Conservation (phyloP, 1,140 invertebrate genomes). For the Drosophila trapezifrons region DNA sequence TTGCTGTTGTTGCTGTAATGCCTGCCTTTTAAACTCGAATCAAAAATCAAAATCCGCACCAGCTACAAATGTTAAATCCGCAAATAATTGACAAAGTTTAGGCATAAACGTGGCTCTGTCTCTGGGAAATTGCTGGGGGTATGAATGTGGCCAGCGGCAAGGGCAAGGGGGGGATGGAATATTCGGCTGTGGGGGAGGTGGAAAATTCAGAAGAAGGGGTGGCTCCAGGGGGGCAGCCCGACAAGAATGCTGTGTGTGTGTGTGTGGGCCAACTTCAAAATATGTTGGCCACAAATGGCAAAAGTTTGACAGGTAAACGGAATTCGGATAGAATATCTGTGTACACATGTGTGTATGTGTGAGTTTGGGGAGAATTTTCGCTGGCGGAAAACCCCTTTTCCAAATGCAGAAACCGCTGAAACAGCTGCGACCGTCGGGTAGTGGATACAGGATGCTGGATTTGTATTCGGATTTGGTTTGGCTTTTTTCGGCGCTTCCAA, state of each 20-base stretch:
- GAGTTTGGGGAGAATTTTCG: constrained; percentile 10
- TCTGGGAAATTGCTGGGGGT: constrained; percentile 51
- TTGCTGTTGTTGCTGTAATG: constrained; percentile 38
- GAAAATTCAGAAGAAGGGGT: neutral
- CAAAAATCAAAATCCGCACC: constrained; percentile 81
- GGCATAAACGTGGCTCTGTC: constrained; percentile 78
- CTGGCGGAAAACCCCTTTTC: constrained; percentile 27
- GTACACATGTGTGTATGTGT: constrained; percentile 29
- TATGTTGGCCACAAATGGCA: constrained; percentile 81
- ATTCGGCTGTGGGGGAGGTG: neutral
- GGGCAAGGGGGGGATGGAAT: constrained; percentile 1
- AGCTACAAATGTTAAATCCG: constrained; percentile 81
- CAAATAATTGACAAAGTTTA: constrained; percentile 82
- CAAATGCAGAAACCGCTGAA: constrained; percentile 40
- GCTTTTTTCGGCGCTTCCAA: constrained; percentile 11
- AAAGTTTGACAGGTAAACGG: constrained; percentile 81
- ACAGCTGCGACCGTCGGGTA: constrained; percentile 41
- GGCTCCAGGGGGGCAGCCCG: too few relatives aligned
- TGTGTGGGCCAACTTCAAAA: constrained; percentile 71
- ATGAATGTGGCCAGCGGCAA: constrained; percentile 11
- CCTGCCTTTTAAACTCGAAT: constrained; percentile 70
- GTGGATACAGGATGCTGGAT: constrained; percentile 13
- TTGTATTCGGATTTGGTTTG: constrained; percentile 19
- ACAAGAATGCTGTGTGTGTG: constrained; percentile 42
- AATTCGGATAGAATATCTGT: constrained; percentile 72